Conservation (phyloP, 1,140 invertebrate genomes). For the Lithobius niger region DNA sequence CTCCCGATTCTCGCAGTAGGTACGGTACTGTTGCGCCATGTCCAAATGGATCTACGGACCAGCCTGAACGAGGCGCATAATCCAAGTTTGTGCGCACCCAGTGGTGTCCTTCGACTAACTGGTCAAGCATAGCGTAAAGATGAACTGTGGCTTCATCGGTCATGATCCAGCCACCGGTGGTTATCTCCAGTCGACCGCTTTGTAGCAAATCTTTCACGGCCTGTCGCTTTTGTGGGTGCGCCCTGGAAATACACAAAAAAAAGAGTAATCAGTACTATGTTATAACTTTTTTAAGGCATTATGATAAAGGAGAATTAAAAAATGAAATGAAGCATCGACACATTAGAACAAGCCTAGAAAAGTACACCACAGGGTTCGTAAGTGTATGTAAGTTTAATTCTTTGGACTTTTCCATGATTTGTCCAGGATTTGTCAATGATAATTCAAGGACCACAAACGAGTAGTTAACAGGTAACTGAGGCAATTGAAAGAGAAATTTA, state of each 20-base stretch:
- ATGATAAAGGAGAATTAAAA: too few relatives aligned
- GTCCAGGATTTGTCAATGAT: too few relatives aligned
- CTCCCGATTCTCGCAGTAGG: conserved; percentile 54
- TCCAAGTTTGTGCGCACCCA: conserved; percentile 68
- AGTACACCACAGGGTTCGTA: too few relatives aligned
- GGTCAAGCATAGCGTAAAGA: conserved; percentile 85
- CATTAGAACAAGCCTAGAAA: too few relatives aligned
- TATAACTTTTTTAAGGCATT: too few relatives aligned
- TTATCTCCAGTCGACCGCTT: conserved; percentile 82
- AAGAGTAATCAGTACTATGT: too few relatives aligned
- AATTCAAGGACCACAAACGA: too few relatives aligned
- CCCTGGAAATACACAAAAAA: conserved; percentile 29
- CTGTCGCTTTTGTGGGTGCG: conserved; percentile 43
- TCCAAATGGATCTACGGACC: conserved; percentile 83
- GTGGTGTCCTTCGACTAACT: conserved; percentile 91
- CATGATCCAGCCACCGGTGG: conserved; percentile 97
- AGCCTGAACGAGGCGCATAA: conserved; percentile 57
- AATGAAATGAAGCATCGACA: too few relatives aligned
- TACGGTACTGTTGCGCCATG: conserved; percentile 77
- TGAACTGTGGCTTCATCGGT: conserved; percentile 91
- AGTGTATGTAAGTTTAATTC: too few relatives aligned
- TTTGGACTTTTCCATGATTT: too few relatives aligned
- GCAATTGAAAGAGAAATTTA: too few relatives aligned
- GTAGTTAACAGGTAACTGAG: too few relatives aligned
- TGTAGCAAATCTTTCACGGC: conserved; percentile 60